Evolutionary conservation across 2,113 vertebrate species (phyloP).

Genomic region (Genyomyrus donnyi): DNA sequence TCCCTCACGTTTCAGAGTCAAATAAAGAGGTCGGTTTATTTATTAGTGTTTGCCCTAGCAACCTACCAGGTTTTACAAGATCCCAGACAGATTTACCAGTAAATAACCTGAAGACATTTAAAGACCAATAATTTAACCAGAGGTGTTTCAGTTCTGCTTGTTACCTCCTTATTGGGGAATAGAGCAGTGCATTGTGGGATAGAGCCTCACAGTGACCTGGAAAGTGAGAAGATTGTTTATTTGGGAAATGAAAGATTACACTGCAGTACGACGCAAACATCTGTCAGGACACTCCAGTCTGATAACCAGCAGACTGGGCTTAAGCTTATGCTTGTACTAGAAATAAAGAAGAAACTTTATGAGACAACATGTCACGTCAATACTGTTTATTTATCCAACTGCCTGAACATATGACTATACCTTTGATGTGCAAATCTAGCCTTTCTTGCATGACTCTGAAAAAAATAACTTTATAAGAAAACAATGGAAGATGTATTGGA

Average conservation of each 20-base stretch:
- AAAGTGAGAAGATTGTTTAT: not conserved
- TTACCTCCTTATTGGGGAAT: not conserved
- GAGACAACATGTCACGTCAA: not conserved
- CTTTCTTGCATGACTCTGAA: not conserved
- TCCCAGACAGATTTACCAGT: constrained; percentile 28
- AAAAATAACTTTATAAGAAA: not conserved
- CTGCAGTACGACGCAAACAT: not conserved
- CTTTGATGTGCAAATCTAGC: constrained; percentile 32
- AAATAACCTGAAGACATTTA: constrained; percentile 39
- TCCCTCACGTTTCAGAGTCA: constrained; percentile 26
- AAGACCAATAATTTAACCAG: constrained; percentile 30
- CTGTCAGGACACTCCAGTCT: constrained; percentile 20
- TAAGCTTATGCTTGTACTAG: constrained; percentile 42
- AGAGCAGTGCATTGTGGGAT: not conserved
- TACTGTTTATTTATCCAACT: not conserved
- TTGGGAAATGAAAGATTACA: not conserved
- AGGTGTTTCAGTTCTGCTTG: not conserved
- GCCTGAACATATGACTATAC: constrained; percentile 41
- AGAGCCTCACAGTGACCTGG: not conserved
- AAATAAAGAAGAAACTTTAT: constrained; percentile 40
- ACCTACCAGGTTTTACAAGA: constrained; percentile 29
- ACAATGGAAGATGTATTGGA: not conserved
- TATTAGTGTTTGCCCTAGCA: constrained; percentile 34
- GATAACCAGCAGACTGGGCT: constrained; percentile 41
- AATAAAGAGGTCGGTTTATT: constrained; percentile 42